phyloP scores from a whole-genome alignment of 2,888 invertebrate species.

The Lasioglossum vierecki region DNA sequence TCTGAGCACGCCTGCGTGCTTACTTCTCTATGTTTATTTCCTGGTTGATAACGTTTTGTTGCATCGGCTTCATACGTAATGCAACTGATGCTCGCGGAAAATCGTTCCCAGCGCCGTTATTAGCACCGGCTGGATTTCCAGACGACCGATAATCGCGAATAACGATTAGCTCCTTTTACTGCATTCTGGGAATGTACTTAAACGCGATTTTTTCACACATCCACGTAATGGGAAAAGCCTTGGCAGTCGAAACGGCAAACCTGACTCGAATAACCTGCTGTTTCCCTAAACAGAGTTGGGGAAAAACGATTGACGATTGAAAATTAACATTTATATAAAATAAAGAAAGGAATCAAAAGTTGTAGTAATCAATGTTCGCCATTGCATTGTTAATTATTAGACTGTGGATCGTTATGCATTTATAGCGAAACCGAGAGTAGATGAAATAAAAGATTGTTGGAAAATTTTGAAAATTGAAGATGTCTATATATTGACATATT shows the following conservation, averaged over 20 bases:
- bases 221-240: conserved; percentile 3
- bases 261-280: neutral
- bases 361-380: too few relatives aligned
- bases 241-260: conserved; percentile 8
- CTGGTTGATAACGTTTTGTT: conserved; percentile 41
- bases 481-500: too few relatives aligned
- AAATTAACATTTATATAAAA: too few relatives aligned
- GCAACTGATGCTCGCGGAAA: conserved; percentile 19
- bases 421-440: too few relatives aligned
- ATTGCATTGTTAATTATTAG: too few relatives aligned
- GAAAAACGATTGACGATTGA: too few relatives aligned
- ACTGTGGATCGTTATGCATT: too few relatives aligned
- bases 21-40: conserved; percentile 28
- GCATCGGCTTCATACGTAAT: conserved; percentile 33
- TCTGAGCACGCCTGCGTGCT: conserved; percentile 16
- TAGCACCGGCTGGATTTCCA: conserved; percentile 37
- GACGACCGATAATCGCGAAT: conserved; percentile 7
- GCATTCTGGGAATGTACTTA: conserved; percentile 42
- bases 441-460: too few relatives aligned
- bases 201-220: conserved; percentile 19
- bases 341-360: too few relatives aligned
- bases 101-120: conserved; percentile 43
- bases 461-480: too few relatives aligned
- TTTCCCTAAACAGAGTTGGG: neutral
- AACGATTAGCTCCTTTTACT: conserved; percentile 29